Evolutionary conservation across 2,113 vertebrate genomes (phyloP).

Genomic region (Craseonycteris thonglongyai): DNA sequence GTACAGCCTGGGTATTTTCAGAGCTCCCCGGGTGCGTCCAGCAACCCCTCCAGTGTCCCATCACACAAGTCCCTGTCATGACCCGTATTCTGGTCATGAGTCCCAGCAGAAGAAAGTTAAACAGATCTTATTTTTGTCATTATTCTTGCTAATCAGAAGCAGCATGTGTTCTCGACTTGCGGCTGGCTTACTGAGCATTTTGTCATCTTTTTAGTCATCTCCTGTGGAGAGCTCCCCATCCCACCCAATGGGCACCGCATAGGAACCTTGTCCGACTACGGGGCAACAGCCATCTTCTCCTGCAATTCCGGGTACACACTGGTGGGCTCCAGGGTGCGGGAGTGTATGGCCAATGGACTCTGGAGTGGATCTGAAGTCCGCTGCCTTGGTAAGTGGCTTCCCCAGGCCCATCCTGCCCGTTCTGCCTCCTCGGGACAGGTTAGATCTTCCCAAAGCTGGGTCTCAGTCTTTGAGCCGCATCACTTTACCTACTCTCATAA

Average conservation of each 20-base stretch:
- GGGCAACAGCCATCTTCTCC: constrained; percentile 97
- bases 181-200: accelerated
- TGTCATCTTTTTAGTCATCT: constrained; percentile 86
- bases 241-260: constrained; percentile 97
- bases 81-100: neutral
- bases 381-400: constrained; percentile 87
- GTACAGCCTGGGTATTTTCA: neutral
- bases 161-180: accelerated
- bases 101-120: neutral
- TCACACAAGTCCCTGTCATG: accelerated
- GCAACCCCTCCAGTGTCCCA: neutral
- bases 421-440: neutral
- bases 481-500: neutral
- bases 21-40: neutral
- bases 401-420: neutral
- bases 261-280: constrained; percentile 90
- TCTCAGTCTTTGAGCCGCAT: neutral
- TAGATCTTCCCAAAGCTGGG: neutral
- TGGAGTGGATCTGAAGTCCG: constrained; percentile 95
- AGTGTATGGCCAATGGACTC: constrained; percentile 97
- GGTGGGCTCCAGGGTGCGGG: constrained; percentile 93
- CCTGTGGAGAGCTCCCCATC: constrained; percentile 92
- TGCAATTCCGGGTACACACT: constrained; percentile 97
- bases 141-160: neutral
- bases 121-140: neutral